Base-by-base conservation (phyloP, 2,113 vertebrate species). In the Zeus faber region DNA sequence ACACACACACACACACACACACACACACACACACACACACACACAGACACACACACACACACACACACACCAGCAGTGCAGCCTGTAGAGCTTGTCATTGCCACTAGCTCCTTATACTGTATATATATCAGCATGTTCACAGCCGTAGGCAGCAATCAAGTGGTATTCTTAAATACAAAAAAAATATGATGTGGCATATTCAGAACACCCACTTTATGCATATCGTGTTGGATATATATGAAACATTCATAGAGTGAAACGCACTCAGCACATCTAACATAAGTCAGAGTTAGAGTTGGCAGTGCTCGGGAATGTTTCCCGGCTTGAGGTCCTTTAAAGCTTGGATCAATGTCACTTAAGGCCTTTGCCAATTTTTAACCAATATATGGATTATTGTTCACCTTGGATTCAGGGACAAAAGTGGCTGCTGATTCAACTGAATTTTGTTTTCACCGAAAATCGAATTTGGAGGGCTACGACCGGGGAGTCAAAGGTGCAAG, bases 41-140 rank as follows among this genome's bases (percentile, higher is more conserved):
- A 25, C 50, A 40, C 33, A 25, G 14, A 24, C 26, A 40, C 31
- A 41, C 39, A 44, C 37, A 54, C 53, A 55, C 24, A 27, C 13
- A 22, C 20, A 35, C 16, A 18, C 41, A 41, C 40, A 64, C 24
- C 11, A 53, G 20, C 59, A 65, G 49, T 47, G 62, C 31, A 57
- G 50, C 63, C 24, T n/a, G 4, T 66, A 35, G 3, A 39, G 10
- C 29, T 72, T 59, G 46, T 65, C 54, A 52, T 45, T 41, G 43
- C 54, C 41, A 62, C 58, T 70, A 69, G 33, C 59, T 46, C 29
- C 55, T 40, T 48, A 26, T 35, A 26, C 11, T 54, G 57, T 53
- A 27, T 11, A 73, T 18, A 60, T 10, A 40, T 10, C 25, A 35
- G 24, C 29, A 58, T 35, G 29, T 60, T 47, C 43, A 10, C 43